Percentiles rank a stretch among this genome's conserved stretches.
These are phyloP conservation scores for Hymenopus coronatus DNA, from an alignment of 2,888 invertebrate genomes.

Conservation along the genomic window DNA sequence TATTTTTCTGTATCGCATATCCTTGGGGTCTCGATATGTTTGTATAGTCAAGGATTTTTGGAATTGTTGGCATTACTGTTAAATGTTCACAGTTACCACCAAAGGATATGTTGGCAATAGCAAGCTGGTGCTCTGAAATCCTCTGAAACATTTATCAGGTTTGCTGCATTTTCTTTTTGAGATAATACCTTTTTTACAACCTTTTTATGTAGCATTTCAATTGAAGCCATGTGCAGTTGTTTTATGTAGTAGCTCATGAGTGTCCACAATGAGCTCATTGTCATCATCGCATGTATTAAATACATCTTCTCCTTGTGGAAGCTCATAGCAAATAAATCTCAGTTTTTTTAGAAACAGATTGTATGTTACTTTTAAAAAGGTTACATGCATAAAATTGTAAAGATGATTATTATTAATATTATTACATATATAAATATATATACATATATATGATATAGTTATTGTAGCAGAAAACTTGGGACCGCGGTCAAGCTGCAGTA, in stretches of 20 bases:
- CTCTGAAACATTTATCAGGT: neutral
- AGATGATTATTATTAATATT: neutral
- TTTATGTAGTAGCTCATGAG: neutral
- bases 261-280: neutral
- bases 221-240: neutral
- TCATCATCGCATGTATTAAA: neutral
- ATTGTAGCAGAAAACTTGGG: neutral
- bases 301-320: neutral
- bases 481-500: neutral
- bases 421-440: neutral
- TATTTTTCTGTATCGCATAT: neutral
- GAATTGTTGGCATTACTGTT: neutral
- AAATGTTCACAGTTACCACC: neutral
- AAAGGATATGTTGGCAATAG: neutral
- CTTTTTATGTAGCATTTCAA: neutral
- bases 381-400: neutral
- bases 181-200: neutral
- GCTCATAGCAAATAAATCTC: neutral
- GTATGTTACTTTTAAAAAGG: neutral
- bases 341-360: neutral
- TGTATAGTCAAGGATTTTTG: neutral
- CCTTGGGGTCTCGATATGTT: neutral
- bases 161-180: neutral
- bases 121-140: constrained; percentile 1
- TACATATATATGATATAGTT: neutral